Conservation (phyloP, 2,888 invertebrate species). For the Yponomeuta plumbellus region DNA sequence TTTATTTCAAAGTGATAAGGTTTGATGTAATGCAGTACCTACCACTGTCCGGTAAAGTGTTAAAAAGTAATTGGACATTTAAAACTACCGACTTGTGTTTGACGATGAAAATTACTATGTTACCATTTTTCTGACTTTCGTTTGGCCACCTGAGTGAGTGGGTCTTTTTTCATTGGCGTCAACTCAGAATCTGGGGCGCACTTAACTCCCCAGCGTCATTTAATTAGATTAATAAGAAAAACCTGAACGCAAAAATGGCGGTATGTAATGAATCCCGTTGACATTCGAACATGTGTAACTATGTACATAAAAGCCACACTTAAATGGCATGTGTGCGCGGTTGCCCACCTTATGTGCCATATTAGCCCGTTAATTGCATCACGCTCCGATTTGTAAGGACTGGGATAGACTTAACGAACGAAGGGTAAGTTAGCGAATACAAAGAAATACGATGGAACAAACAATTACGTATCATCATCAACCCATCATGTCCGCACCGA, state of each 20-base stretch:
- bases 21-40: accelerated
- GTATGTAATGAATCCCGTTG: slow-evolving; percentile 4
- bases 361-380: slow-evolving; percentile 2
- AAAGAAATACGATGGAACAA: not conserved
- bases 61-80: too few relatives aligned
- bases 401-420: not conserved
- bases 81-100: too few relatives aligned
- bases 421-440: not conserved
- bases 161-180: not conserved
- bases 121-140: not conserved
- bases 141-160: not conserved
- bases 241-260: not conserved
- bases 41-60: too few relatives aligned
- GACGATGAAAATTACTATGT: too few relatives aligned
- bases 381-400: not conserved
- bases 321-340: not conserved
- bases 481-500: too few relatives aligned
- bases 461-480: too few relatives aligned
- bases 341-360: slow-evolving; percentile 1
- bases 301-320: slow-evolving; percentile 10
- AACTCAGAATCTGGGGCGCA: not conserved
- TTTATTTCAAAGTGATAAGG: too few relatives aligned
- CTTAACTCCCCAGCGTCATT: not conserved
- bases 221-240: not conserved
- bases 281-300: slow-evolving; percentile 9